These are phyloP conservation scores for Drosophila pseudoobscura DNA, from an alignment of 1,140 invertebrate species.

Conservation along the genomic window DNA sequence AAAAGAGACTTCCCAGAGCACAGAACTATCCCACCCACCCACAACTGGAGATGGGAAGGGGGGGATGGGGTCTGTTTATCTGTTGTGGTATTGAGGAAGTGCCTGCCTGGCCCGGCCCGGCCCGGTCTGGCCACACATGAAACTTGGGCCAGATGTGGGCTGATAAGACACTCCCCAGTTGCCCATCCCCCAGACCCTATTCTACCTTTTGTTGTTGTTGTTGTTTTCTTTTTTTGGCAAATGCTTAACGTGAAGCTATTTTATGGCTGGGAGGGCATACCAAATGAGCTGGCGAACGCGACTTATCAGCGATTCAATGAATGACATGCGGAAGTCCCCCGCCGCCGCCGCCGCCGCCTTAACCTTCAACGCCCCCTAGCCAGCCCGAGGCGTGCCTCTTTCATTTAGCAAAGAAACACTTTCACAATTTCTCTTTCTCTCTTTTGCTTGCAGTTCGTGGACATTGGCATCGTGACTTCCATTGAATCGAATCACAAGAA, in stretches of 20 bases:
- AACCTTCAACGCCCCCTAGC: background rate
- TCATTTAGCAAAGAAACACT: slow-evolving; percentile 12
- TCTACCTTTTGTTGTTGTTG: background rate
- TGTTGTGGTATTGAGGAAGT: slow-evolving; percentile 71
- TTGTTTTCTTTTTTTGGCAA: slow-evolving; percentile 37
- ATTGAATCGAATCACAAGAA: slow-evolving; percentile 96
- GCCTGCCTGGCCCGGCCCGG: slow-evolving; percentile 22
- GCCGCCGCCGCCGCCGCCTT: too few species aligned
- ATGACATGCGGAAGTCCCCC: slow-evolving; percentile 41
- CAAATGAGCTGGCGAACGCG: slow-evolving; percentile 25
- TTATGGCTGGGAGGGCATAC: slow-evolving; percentile 42
- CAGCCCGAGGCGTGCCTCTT: background rate
- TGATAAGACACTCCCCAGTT: slow-evolving; percentile 45
- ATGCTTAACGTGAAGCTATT: slow-evolving; percentile 47
- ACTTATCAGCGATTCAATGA: slow-evolving; percentile 52
- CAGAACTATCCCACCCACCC: slow-evolving; percentile 59
- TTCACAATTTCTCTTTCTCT: slow-evolving; percentile 30
- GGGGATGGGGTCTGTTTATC: slow-evolving; percentile 45
- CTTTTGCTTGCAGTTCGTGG: slow-evolving; percentile 91
- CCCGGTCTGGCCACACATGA: slow-evolving; percentile 19
- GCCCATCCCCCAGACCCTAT: slow-evolving; percentile 9
- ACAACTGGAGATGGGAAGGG: slow-evolving; percentile 18
- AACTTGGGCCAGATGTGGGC: slow-evolving; percentile 59
- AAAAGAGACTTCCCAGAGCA: slow-evolving; percentile 10
- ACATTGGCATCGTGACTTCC: slow-evolving; percentile 96